These are phyloP conservation scores for Albula glossodonta DNA, from an alignment of 2,113 vertebrate species.

Conservation along the genomic window DNA sequence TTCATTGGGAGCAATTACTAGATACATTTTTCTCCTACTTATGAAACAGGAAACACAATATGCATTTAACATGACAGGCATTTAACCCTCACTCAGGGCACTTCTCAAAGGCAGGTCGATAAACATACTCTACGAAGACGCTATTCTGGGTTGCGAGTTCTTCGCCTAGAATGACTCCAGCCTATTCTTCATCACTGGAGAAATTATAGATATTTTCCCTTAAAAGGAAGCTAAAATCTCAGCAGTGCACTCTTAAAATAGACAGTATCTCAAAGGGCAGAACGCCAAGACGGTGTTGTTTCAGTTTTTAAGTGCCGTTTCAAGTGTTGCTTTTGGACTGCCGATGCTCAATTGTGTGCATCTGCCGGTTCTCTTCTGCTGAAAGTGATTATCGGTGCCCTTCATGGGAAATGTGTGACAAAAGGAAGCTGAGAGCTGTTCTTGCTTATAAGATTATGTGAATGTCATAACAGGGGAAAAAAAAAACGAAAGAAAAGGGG, in stretches of 20 bases:
- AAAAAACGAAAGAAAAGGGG: background rate
- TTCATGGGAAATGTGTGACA: background rate
- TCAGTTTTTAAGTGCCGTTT: background rate
- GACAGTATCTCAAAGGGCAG: conserved; percentile 11
- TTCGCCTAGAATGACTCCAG: background rate
- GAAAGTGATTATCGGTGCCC: background rate
- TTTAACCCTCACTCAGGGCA: background rate
- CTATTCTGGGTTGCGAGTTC: background rate
- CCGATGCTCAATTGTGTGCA: background rate
- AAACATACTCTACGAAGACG: background rate
- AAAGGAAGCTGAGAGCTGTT: background rate
- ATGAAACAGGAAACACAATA: background rate
- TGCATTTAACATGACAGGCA: no score
- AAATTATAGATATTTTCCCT: background rate
- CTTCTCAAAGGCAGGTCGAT: background rate
- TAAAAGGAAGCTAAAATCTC: background rate
- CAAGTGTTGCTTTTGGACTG: background rate
- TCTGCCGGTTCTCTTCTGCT: background rate
- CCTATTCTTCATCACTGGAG: background rate
- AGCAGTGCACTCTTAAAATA: background rate
- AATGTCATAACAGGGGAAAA: background rate
- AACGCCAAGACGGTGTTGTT: background rate
- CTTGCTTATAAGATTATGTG: background rate
- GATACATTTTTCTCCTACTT: background rate
- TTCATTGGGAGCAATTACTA: background rate